A percentile compares a stretch with the other conserved stretches of the same genome.
Conservation (phyloP, 2,888 invertebrate species). For the Panzeria rudis region DNA sequence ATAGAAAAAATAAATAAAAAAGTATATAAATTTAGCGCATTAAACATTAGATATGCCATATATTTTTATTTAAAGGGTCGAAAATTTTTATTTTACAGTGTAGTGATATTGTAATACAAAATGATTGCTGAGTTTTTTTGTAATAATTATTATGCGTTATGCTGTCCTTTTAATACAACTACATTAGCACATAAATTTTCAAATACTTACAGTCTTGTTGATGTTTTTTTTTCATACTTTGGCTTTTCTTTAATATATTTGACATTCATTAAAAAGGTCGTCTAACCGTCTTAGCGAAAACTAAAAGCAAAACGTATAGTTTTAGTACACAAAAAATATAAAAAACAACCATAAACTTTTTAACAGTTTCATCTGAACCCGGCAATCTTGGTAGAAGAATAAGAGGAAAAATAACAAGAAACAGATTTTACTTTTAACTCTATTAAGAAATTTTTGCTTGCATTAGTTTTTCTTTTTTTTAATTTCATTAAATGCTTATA, state of each 20-base stretch:
- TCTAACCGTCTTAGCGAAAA: slow-evolving; percentile 57
- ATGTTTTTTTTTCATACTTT: slow-evolving; percentile 20
- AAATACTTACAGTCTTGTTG: slow-evolving; percentile 34
- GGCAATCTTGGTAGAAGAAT: slow-evolving; percentile 23
- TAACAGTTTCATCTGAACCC: not conserved
- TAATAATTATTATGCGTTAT: not conserved
- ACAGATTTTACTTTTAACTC: slow-evolving; percentile 51
- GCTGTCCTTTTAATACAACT: not conserved
- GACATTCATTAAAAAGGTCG: slow-evolving; percentile 71
- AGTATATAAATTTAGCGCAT: no score
- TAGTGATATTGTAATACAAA: no score
- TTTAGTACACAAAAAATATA: not conserved
- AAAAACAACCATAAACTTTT: slow-evolving; percentile 24
- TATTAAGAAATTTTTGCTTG: slow-evolving; percentile 34
- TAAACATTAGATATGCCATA: no score
- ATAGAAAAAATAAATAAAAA: no score
- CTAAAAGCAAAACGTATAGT: slow-evolving; percentile 18
- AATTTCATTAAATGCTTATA: slow-evolving; percentile 36
- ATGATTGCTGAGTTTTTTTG: not conserved
- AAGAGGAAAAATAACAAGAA: not conserved
- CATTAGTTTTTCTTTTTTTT: slow-evolving; percentile 4
- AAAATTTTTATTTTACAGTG: no score
- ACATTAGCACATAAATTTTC: slow-evolving; percentile 30
- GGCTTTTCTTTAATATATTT: slow-evolving; percentile 65
- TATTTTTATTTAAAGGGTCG: no score